Conservation (phyloP, 35 echinoderm and acorn worm species). For the Chiridota heheva region DNA sequence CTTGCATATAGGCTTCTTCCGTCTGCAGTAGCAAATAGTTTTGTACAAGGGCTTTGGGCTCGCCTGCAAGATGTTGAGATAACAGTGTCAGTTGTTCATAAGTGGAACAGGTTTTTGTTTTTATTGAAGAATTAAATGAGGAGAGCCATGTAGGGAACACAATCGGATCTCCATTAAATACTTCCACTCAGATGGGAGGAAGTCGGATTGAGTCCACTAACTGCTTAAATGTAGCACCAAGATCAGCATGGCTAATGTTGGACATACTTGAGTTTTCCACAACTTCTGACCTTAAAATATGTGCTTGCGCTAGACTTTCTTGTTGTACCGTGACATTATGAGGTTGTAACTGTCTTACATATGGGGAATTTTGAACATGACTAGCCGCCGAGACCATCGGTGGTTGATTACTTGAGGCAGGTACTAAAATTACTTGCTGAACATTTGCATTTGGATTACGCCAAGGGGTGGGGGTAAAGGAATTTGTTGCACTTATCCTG, state of each 20-base stretch:
- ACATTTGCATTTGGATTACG: too few species aligned
- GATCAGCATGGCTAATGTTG: neutral
- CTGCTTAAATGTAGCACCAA: neutral
- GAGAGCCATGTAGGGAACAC: neutral
- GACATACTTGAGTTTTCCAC: neutral
- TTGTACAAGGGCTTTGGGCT: constrained; percentile 26
- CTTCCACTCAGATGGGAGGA: neutral
- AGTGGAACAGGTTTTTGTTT: neutral
- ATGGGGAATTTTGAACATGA: too few species aligned
- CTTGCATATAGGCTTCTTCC: constrained; percentile 56
- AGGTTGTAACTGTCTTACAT: too few species aligned
- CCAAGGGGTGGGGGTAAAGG: too few species aligned
- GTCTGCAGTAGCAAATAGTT: constrained; percentile 38
- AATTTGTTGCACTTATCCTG: too few species aligned
- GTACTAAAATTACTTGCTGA: too few species aligned
- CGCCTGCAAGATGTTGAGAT: neutral
- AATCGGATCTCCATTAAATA: neutral
- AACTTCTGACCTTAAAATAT: too few species aligned
- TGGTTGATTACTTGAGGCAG: too few species aligned
- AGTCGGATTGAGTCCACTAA: constrained; percentile 1
- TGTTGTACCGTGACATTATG: too few species aligned
- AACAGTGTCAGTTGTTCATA: neutral
- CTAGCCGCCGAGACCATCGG: too few species aligned
- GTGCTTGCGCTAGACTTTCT: too few species aligned
- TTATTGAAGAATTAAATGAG: neutral